Evolutionary conservation across 2,113 vertebrate species (phyloP), one percentile per base, ranked within the genome.

Genomic region (Hoplias malabaricus): DNA sequence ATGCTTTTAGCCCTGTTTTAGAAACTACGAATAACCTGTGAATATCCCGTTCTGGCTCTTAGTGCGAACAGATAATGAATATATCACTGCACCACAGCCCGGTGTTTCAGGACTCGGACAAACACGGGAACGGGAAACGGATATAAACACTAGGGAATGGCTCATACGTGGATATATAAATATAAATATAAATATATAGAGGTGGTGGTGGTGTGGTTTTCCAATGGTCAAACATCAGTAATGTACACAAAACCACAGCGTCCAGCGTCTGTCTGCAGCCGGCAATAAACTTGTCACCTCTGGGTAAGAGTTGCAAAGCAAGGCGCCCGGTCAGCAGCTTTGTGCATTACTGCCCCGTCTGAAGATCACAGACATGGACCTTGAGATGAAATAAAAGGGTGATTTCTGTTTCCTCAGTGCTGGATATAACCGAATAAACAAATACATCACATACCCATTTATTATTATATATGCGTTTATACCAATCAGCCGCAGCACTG

Each of bases 21-120:
- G 25, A 14, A n/a, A 48, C 74, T 79, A 79, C 25, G 11, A n/a
- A 19, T 50, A 79, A 73, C 38, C 62, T 68, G 50, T 79, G 67
- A 79, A 73, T 43, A 57, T 4, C 33, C 43, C 56, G 53, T 63
- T 54, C 43, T 23, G 7, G 63, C 73, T 48, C 21, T 36, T 10
- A 36, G 34, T 25, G 38, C 14, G 8, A 65, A 65, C 21, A 25
- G 13, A 56, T 56, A 72, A 70, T 53, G 36, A 63, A 36, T 33
- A 36, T 19, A 40, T 66, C 40, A 65, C 21, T 10, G 21, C 62
- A 50, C 25, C 19, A 38, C 61, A 21, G 21, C 23, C 33, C 3
- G 21, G 7, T 13, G 2, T 16, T n/a, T 75, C 43, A 27, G 61
- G 9, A 12, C 33, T 53, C 14, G 59, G 59, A 33, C 19, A 63